Evolutionary conservation across 2,888 invertebrate species (phyloP).

Genomic region (Cryptocheilus praepositus): DNA sequence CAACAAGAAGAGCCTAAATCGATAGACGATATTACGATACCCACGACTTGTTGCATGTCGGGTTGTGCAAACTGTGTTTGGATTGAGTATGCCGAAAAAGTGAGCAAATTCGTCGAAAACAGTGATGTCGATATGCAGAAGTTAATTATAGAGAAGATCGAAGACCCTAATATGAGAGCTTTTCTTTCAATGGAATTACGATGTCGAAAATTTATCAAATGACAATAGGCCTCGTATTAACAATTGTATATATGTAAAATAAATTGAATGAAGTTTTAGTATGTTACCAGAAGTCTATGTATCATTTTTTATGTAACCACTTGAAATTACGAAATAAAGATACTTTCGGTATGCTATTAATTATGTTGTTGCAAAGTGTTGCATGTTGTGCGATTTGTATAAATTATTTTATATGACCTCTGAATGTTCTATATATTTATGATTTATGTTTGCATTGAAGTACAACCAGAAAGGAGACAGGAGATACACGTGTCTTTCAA

Average conservation of each 20-base stretch:
- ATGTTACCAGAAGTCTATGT: background rate
- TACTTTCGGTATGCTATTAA: no score
- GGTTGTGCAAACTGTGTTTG: slow-evolving; percentile 96
- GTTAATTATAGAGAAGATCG: slow-evolving; percentile 84
- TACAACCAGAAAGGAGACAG: no score
- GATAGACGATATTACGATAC: slow-evolving; percentile 80
- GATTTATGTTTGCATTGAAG: no score
- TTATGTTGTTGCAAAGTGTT: no score
- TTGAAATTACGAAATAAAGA: no score
- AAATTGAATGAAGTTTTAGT: background rate
- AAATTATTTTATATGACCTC: no score
- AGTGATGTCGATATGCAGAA: slow-evolving; percentile 83
- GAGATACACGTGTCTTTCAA: no score
- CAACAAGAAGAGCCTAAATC: slow-evolving; percentile 4
- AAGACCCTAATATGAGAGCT: slow-evolving; percentile 88
- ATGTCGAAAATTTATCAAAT: slow-evolving; percentile 62
- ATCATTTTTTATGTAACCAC: no score
- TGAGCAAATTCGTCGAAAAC: slow-evolving; percentile 80
- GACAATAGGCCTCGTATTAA: slow-evolving; percentile 15
- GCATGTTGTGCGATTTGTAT: no score
- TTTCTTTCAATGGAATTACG: slow-evolving; percentile 88
- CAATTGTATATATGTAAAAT: slow-evolving; percentile 43
- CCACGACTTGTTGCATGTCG: slow-evolving; percentile 92
- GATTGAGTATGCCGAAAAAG: slow-evolving; percentile 90
- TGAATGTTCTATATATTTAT: no score